Evolutionary conservation across 1,140 invertebrate genomes (phyloP).

Genomic region (Dendroctonus valens): DNA sequence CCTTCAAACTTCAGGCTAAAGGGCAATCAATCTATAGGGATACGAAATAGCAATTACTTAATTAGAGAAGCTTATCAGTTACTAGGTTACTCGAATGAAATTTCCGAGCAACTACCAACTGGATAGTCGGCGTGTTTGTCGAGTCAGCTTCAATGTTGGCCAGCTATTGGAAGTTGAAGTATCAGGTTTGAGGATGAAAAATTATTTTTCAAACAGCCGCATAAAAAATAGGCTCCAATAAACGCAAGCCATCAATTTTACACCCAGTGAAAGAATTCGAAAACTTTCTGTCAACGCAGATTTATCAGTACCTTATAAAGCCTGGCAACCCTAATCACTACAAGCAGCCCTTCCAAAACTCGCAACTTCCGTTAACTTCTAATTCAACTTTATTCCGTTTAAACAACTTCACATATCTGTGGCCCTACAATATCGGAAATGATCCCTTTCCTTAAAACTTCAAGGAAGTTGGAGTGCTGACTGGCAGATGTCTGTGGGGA

Average conservation of each 20-base stretch:
- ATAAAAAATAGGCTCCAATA: too few species aligned
- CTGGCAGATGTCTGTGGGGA: slow-evolving; percentile 9
- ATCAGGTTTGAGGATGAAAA: too few species aligned
- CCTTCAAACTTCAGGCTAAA: slow-evolving; percentile 29
- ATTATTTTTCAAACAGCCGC: too few species aligned
- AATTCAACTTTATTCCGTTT: slow-evolving; percentile 2
- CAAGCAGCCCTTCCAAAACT: neutral
- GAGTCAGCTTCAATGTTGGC: too few species aligned
- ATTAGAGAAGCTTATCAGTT: slow-evolving; percentile 36
- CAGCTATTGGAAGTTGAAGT: too few species aligned
- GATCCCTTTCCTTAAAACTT: slow-evolving; percentile 14
- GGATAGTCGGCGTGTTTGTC: too few species aligned
- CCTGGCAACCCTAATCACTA: too few species aligned
- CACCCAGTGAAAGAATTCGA: too few species aligned
- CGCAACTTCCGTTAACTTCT: slow-evolving; percentile 1
- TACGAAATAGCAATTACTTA: slow-evolving; percentile 44
- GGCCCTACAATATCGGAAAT: slow-evolving; percentile 8
- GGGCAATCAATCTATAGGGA: slow-evolving; percentile 32
- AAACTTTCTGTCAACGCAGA: too few species aligned
- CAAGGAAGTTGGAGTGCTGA: slow-evolving; percentile 2
- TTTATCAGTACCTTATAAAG: too few species aligned
- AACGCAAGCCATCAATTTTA: too few species aligned
- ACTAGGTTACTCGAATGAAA: slow-evolving; percentile 12
- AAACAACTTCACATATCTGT: slow-evolving; percentile 10
- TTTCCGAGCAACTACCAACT: neutral